phyloP scores from a whole-genome alignment of 2,113 vertebrate genomes.

The Cottus gobio region DNA sequence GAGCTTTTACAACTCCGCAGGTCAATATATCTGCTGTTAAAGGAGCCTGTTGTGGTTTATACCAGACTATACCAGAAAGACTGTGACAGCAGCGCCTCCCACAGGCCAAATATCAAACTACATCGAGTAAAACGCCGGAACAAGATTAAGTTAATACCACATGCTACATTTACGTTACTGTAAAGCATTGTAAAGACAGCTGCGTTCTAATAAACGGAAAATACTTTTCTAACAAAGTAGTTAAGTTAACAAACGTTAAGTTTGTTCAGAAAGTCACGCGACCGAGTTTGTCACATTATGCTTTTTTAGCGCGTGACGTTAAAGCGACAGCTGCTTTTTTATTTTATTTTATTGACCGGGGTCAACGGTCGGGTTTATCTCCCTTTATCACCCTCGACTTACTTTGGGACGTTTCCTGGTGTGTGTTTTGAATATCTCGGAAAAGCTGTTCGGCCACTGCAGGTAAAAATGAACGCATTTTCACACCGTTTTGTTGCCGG shows the following conservation, averaged over 20 bases:
- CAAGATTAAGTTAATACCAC: neutral
- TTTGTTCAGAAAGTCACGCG: neutral
- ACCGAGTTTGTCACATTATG: neutral
- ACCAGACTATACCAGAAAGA: too few species aligned
- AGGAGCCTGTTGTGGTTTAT: neutral
- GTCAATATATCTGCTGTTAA: neutral
- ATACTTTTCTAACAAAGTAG: neutral
- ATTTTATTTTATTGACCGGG: neutral
- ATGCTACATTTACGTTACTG: neutral
- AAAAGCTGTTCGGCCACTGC: constrained; percentile 79
- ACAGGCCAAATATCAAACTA: neutral
- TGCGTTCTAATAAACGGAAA: neutral
- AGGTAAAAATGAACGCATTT: constrained; percentile 68
- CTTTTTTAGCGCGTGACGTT: neutral
- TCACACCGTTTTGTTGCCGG: neutral
- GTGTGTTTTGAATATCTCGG: constrained; percentile 72
- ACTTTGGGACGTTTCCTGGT: constrained; percentile 77
- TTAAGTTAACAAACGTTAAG: too few species aligned
- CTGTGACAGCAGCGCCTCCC: constrained; percentile 11
- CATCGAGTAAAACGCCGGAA: neutral
- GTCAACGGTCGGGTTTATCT: too few species aligned
- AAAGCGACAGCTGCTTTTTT: neutral
- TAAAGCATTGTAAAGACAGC: neutral
- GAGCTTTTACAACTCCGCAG: neutral
- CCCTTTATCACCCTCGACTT: constrained; percentile 3